phyloP scores from a whole-genome alignment of 37 sponge, comb jelly and placozoan species.

The Spongia lamella region DNA sequence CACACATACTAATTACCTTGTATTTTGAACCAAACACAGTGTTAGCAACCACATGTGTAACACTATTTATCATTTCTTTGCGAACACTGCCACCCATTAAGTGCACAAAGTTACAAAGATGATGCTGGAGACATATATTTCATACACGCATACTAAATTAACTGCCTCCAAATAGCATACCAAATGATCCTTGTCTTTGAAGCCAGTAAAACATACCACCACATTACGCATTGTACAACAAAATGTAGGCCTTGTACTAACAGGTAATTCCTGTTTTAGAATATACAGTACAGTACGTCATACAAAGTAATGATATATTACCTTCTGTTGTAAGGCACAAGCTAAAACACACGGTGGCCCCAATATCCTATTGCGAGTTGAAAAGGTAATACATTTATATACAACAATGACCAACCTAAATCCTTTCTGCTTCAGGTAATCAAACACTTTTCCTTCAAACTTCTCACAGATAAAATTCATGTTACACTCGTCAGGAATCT shows the following conservation, averaged over 20 bases:
- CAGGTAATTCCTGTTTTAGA: constrained; percentile 50
- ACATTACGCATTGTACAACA: constrained; percentile 61
- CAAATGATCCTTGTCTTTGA: constrained; percentile 64
- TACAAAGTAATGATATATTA: background rate
- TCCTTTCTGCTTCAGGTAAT: constrained; percentile 50
- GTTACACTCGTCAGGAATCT: constrained; percentile 73
- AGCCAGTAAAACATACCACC: constrained; percentile 85
- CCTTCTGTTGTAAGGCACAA: constrained; percentile 49
- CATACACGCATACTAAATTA: background rate
- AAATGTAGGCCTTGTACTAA: constrained; percentile 60
- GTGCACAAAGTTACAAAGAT: constrained; percentile 70
- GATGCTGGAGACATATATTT: constrained; percentile 25
- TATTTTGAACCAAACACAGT: constrained; percentile 86
- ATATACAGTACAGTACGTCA: background rate
- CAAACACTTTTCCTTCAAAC: constrained; percentile 66
- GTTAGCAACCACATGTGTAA: constrained; percentile 90
- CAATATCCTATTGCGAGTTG: constrained; percentile 58
- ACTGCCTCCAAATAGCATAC: constrained; percentile 14
- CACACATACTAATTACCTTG: constrained; percentile 66
- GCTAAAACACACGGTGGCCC: constrained; percentile 70
- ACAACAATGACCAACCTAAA: constrained; percentile 36
- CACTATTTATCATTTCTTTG: constrained; percentile 68
- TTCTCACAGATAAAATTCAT: constrained; percentile 77
- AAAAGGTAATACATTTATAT: background rate
- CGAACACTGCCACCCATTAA: constrained; percentile 87